Percentiles rank a stretch among this genome's conserved stretches.
Evolutionary conservation across 2,113 vertebrate genomes (phyloP).

Genomic region (Mustela nigripes): DNA sequence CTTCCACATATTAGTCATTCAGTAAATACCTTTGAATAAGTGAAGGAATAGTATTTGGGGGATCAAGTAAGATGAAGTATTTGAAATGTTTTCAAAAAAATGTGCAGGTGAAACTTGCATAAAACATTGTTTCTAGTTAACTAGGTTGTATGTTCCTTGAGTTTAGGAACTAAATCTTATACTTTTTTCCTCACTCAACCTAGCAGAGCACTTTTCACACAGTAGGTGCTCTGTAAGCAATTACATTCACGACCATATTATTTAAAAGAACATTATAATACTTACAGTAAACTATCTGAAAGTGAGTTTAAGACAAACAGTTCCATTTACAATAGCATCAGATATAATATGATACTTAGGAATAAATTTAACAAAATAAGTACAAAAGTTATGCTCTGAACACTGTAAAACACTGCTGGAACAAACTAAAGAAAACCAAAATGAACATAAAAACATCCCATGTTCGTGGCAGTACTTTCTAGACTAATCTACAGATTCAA

Average conservation of each 20-base stretch:
- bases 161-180: background rate
- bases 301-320: slow-evolving; percentile 43
- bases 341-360: slow-evolving; percentile 24
- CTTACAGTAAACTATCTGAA: slow-evolving; percentile 26
- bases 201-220: background rate
- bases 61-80: background rate
- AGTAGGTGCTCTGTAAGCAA: background rate
- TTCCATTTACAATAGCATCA: slow-evolving; percentile 21
- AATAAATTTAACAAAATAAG: slow-evolving; percentile 47
- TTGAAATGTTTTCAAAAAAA: slow-evolving; percentile 51
- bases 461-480: background rate
- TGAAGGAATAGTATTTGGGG: background rate
- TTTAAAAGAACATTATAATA: slow-evolving; percentile 36
- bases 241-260: background rate
- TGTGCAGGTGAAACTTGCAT: background rate
- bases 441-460: slow-evolving; percentile 25
- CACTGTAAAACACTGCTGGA: slow-evolving; percentile 42
- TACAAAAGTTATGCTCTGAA: slow-evolving; percentile 11
- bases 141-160: background rate
- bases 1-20: background rate
- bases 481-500: background rate
- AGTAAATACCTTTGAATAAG: slow-evolving; percentile 40
- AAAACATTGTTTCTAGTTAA: background rate
- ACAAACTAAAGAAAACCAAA: slow-evolving; percentile 31
- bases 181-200: background rate